Conservation (phyloP, 1,140 invertebrate species). For the Bombus sylvicola region DNA sequence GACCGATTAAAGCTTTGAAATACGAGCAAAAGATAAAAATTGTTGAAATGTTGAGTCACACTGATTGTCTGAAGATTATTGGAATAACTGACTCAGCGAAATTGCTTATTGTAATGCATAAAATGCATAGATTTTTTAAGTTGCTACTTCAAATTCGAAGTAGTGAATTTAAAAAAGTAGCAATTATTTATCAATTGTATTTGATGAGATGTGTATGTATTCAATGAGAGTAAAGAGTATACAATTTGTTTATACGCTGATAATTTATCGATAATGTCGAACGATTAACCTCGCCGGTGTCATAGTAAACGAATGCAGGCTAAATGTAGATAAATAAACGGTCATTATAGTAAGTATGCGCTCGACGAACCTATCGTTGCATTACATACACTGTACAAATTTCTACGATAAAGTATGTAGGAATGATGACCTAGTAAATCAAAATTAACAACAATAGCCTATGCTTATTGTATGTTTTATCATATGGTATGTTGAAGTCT, state of each 20-base stretch:
- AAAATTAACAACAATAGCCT: not conserved
- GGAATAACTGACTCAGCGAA: not conserved
- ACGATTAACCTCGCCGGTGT: not conserved
- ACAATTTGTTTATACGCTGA: not conserved
- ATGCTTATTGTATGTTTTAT: not conserved
- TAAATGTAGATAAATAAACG: not conserved
- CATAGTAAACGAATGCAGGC: not conserved
- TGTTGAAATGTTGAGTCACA: slow-evolving; percentile 27
- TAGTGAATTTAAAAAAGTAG: not conserved
- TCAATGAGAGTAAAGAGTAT: slow-evolving; percentile 3
- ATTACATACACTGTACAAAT: not conserved
- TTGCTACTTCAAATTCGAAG: not conserved
- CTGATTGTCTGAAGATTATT: not conserved
- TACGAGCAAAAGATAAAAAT: slow-evolving; percentile 23
- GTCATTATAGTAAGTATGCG: not conserved
- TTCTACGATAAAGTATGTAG: too few species aligned
- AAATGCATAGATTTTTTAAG: not conserved
- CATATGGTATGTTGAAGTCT: not conserved
- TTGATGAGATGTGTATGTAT: too few species aligned
- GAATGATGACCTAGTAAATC: not conserved
- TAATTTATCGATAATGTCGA: not conserved
- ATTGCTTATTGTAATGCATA: too few species aligned
- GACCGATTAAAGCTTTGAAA: slow-evolving; percentile 28
- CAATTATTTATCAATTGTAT: not conserved
- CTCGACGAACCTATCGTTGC: not conserved